A percentile compares a stretch with the other conserved stretches of the same genome.
phyloP scores from a whole-genome alignment of 1,140 invertebrate species.

The Drosophila bipectinata region DNA sequence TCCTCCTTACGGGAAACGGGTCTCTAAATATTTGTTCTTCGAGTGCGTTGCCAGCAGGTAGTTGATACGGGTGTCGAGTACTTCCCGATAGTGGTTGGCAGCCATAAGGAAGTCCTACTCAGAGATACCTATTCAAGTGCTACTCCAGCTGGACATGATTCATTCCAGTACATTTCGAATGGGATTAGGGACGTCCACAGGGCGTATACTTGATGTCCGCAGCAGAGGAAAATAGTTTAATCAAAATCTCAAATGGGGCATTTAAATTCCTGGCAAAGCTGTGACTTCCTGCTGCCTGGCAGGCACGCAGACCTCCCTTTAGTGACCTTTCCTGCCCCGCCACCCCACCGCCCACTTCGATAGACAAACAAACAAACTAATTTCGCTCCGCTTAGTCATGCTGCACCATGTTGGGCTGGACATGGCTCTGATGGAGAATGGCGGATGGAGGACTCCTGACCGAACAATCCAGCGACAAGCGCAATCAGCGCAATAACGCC shows the following conservation, averaged over 20 bases:
- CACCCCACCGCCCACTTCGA: constrained; percentile 23
- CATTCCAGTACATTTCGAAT: not conserved
- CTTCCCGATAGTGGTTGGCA: constrained; percentile 4
- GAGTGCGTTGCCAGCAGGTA: constrained; percentile 24
- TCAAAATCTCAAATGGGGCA: constrained; percentile 72
- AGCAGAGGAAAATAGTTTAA: constrained; percentile 63
- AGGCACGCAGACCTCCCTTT: constrained; percentile 7
- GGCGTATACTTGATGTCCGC: constrained; percentile 42
- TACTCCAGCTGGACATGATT: too few relatives aligned
- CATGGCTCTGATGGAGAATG: constrained; percentile 39
- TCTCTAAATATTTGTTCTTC: constrained; percentile 37
- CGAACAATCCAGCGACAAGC: constrained; percentile 52
- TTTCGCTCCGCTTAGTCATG: constrained; percentile 57
- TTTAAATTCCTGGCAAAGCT: constrained; percentile 65
- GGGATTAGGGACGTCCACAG: constrained; percentile 6
- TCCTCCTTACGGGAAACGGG: constrained; percentile 37
- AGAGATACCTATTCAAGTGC: too few relatives aligned
- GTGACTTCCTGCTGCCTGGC: constrained; percentile 48
- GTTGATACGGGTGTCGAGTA: constrained; percentile 16
- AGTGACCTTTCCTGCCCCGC: constrained; percentile 1
- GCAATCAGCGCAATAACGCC: constrained; percentile 56
- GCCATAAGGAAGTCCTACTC: constrained; percentile 29
- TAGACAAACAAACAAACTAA: constrained; percentile 76
- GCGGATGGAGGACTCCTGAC: not conserved
- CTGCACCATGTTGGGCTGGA: constrained; percentile 48